Evolutionary conservation across 2,113 vertebrate genomes (phyloP), one percentile per base, ranked within the genome.

Genomic region (Eptesicus fuscus): DNA sequence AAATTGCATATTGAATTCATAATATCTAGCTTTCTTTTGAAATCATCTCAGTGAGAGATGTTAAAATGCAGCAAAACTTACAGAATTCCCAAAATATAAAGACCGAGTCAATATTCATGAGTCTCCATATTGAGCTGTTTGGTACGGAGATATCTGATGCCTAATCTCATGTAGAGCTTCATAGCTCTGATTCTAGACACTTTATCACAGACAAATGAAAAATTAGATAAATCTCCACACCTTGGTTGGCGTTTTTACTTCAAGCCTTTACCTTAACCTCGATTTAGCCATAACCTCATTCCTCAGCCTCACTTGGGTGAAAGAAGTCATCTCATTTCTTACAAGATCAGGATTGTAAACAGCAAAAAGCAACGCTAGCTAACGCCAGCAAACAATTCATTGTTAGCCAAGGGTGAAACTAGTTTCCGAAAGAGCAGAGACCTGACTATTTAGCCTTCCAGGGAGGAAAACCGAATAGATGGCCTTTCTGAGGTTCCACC

Each of bases 1-100:
- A 63, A 89, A 70, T 74, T 79, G 32, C 14, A 71, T 32, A 73
- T 77, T 87, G 69, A 87, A 88, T 92, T 94, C 37, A 35, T 73
- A 93, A 76, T 90, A 44, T 82, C 23, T 40, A 79, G 18, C 40
- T 87, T 90, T 89, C 67, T 77, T 84, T 85, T 95, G 67, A 92
- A 94, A 83, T 69, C 16, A 70, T 88, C 74, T 95, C 32, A 87
- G 35, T 76, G 44, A 83, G 40, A 40, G 78, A 70, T 16, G 4
- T 78, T 51, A 70, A 83, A 88, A 69, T 37, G 30, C 32, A 92
- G 3, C 28, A 88, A 83, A 77, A 69, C 1, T 20, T 30, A 63
- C 0, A 93, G 77, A 37, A 10, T 47, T 56, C 67, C 56, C 51
- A 73, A 30, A 76, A 83, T 47, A 17, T 69, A 56, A 92, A 88